Conservation (phyloP, 2,797 vertebrate species). For the Onychomys torridus region DNA sequence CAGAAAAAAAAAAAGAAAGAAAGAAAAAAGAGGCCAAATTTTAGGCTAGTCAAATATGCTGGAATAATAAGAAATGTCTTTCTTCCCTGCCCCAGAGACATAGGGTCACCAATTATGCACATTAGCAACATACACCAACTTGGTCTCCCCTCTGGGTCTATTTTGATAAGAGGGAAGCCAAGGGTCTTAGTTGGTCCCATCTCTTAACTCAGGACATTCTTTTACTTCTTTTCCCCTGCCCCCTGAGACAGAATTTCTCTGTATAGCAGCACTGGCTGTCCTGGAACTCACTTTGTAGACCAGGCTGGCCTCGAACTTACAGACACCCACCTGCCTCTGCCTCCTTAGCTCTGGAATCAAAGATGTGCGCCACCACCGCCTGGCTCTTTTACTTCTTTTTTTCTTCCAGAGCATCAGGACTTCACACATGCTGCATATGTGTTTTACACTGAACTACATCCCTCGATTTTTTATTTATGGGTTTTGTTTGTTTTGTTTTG, state of each 20-base stretch:
- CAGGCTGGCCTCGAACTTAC: too few relatives aligned
- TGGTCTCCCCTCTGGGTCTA: neutral
- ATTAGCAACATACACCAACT: neutral
- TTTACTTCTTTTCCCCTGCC: constrained; percentile 58
- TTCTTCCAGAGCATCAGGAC: neutral
- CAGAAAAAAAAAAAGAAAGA: neutral
- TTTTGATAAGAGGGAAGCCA: constrained; percentile 24
- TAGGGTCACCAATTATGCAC: neutral
- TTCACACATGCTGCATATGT: neutral
- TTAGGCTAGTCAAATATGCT: neutral
- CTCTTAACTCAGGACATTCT: constrained; percentile 12
- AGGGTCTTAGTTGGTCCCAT: neutral
- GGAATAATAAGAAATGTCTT: neutral
- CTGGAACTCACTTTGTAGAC: too few relatives aligned
- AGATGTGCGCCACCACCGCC: too few relatives aligned
- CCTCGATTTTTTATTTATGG: neutral
- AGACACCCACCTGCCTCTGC: too few relatives aligned
- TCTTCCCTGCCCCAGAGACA: neutral
- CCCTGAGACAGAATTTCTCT: too few relatives aligned
- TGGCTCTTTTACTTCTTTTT: constrained; percentile 21
- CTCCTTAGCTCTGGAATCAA: too few relatives aligned
- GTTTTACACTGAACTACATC: neutral
- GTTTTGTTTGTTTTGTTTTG: neutral
- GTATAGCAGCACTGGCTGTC: too few relatives aligned
- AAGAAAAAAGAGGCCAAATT: neutral